Base-by-base conservation (phyloP, 1,140 invertebrate genomes). In the Physella acuta region DNA sequence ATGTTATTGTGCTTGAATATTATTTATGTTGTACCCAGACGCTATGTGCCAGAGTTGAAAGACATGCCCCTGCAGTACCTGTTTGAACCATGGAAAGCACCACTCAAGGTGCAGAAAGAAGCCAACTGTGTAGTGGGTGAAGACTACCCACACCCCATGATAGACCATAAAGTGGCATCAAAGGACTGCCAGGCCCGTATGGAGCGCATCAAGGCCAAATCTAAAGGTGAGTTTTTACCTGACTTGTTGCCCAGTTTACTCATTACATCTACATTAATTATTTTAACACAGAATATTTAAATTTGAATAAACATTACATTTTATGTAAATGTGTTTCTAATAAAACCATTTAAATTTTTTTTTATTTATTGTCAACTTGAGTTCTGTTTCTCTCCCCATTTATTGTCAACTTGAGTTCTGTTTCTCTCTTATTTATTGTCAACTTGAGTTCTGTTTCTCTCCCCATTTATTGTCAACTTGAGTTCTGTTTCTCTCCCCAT, bases 71-170 rank as follows among this genome's bases (percentile, higher is more conserved):
- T 84, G 33, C 79, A 83, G 68, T 87, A 85, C 65, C 75, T 87
- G 52, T 87, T 85, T 80, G 84, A 87, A 70, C 87, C 87, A 0
- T 87, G 86, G 86, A 85, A 84, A 73, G 86, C 87, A 24, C 85
- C 86, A 3, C 60, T 75, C 16, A 74, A 76, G 26, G 72, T 87
- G 8, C 86, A 87, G 73, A 75, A 85, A 63, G 78, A 81, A 53
- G 81, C 80, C 5, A 80, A 82, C 16, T 87, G 86, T 74, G 76
- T 87, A 33, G 80, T 87, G 58, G 85, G 86, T 1, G 74, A 80
- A 67, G 85, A 87, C 75, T 87, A 87, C 74, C 86, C 86, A 1
- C 44, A 72, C 44, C 85, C 83, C 17, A 85, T 87, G 51, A 83
- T 87, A 0, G 78, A 86, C 59, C 86, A 87, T 72, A 79, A 79